A percentile compares a stretch with the other conserved stretches of the same genome.
These are phyloP conservation scores for Wiebesia pumilae DNA, from an alignment of 1,140 invertebrate species.

Conservation along the genomic window DNA sequence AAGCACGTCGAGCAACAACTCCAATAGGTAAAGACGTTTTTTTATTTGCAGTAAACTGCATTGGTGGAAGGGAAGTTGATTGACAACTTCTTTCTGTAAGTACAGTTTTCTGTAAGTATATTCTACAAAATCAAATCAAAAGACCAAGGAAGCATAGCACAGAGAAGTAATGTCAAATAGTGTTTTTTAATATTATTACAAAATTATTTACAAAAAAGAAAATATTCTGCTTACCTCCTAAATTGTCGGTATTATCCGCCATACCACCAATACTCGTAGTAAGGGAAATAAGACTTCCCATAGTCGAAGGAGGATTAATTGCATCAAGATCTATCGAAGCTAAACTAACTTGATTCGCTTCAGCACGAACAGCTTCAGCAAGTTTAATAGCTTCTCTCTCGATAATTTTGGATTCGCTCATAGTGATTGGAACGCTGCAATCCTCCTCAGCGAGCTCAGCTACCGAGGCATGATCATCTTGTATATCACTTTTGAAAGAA, in stretches of 20 bases:
- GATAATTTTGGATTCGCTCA: conserved; percentile 82
- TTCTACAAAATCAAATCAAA: not conserved
- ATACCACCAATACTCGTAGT: conserved; percentile 71
- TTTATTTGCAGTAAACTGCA: conserved; percentile 65
- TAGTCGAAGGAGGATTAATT: conserved; percentile 85
- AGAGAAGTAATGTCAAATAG: no score
- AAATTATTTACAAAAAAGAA: not conserved
- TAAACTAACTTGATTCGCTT: conserved; percentile 77
- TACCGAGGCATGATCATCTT: conserved; percentile 56
- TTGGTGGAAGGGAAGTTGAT: conserved; percentile 61
- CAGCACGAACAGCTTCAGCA: conserved; percentile 79
- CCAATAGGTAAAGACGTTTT: conserved; percentile 83
- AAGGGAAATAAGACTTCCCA: conserved; percentile 80
- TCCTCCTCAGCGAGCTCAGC: conserved; percentile 53
- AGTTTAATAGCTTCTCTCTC: conserved; percentile 84
- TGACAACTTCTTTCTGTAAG: conserved; percentile 63
- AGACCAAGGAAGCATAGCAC: no score
- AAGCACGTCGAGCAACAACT: conserved; percentile 81
- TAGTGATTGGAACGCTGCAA: conserved; percentile 56
- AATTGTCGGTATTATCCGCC: conserved; percentile 54
- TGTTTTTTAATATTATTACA: not conserved
- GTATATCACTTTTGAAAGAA: conserved; percentile 80
- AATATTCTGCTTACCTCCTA: conserved; percentile 24
- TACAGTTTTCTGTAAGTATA: not conserved
- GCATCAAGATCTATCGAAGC: conserved; percentile 82